Evolutionary conservation across 2,888 invertebrate species (phyloP).

Genomic region (Temnothorax rugatulus): DNA sequence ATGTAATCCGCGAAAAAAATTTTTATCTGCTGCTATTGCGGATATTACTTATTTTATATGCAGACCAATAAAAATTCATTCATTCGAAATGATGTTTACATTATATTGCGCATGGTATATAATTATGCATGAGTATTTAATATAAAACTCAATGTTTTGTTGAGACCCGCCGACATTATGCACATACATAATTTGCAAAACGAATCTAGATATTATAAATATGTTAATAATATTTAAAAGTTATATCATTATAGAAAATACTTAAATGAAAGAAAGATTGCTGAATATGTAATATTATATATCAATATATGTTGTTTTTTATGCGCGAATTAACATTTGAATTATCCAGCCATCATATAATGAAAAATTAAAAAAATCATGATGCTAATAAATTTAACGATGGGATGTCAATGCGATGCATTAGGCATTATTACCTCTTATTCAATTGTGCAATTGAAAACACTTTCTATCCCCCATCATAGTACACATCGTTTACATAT

Average conservation of each 20-base stretch:
- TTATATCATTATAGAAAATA: not conserved
- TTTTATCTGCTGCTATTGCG: slow-evolving; percentile 9
- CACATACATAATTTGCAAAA: slow-evolving; percentile 1
- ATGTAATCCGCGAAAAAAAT: not conserved
- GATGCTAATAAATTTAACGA: not conserved
- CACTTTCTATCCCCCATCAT: not conserved
- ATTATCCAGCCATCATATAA: not conserved
- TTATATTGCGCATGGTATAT: not conserved
- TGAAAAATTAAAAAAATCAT: slow-evolving; percentile 29
- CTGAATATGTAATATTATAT: not conserved
- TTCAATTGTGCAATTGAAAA: slow-evolving; percentile 5
- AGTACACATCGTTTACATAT: slow-evolving; percentile 4
- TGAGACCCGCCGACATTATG: not conserved
- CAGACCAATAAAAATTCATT: slow-evolving; percentile 19
- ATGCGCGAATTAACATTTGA: not conserved
- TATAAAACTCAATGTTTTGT: not conserved
- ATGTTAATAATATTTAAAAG: not conserved
- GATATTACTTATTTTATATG: slow-evolving; percentile 34
- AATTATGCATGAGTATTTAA: not conserved
- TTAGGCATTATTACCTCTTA: not conserved
- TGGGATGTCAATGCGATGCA: not conserved
- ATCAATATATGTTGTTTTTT: not conserved
- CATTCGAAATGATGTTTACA: slow-evolving; percentile 20
- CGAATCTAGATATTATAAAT: not conserved
- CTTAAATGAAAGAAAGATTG: not conserved